These are phyloP conservation scores for Aleiodes leptofemur DNA, from an alignment of 2,888 invertebrate species.

Conservation along the genomic window DNA sequence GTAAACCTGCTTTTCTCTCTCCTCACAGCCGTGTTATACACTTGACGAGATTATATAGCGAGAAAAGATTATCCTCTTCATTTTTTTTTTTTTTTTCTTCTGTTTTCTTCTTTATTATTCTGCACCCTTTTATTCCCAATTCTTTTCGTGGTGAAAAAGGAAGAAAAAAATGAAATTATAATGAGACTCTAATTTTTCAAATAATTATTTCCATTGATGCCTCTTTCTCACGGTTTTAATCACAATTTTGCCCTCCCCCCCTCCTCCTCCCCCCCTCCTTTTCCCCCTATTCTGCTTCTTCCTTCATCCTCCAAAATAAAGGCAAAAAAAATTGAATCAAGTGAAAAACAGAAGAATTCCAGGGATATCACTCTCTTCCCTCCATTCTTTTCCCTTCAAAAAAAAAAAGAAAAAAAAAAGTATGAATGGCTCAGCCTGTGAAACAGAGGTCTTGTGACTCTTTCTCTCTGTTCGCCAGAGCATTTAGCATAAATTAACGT, in stretches of 20 bases:
- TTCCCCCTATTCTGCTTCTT: too few species aligned
- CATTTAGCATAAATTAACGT: conserved; percentile 66
- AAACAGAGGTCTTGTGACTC: conserved; percentile 57
- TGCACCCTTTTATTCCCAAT: conserved; percentile 17
- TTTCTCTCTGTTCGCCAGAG: conserved; percentile 54
- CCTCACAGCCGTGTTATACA: conserved; percentile 21
- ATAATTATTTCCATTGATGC: conserved; percentile 26
- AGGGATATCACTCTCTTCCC: conserved; percentile 18
- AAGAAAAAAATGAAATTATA: conserved; percentile 17
- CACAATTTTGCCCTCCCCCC: neutral
- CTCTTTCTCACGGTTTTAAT: conserved; percentile 14
- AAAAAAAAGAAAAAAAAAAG: conserved; percentile 41
- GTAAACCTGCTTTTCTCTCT: conserved; percentile 40
- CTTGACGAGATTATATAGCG: conserved; percentile 39
- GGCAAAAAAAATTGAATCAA: neutral
- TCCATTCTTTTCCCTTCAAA: conserved; percentile 1
- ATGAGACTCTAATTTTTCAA: conserved; percentile 28
- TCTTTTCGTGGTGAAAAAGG: too few species aligned
- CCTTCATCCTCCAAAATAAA: neutral
- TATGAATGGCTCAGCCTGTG: conserved; percentile 57
- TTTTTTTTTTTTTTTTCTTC: conserved; percentile 47
- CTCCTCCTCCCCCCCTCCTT: too few species aligned
- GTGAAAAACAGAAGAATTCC: neutral
- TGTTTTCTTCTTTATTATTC: conserved; percentile 3
- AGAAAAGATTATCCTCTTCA: conserved; percentile 41